Evolutionary conservation across 2,888 invertebrate genomes (phyloP).

Genomic region (Polietes domitor): DNA sequence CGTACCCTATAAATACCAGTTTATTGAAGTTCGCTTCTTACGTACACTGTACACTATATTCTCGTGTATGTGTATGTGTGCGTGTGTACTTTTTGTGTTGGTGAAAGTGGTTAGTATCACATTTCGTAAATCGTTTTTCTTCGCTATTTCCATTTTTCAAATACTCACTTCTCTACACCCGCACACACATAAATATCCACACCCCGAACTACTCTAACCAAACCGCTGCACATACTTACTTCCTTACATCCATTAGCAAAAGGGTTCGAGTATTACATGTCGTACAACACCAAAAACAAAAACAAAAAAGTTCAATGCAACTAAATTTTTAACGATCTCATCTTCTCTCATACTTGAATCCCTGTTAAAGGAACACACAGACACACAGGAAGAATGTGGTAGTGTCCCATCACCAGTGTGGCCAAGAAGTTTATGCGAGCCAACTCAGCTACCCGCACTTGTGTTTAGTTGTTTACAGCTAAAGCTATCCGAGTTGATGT

Average conservation of each 20-base stretch:
- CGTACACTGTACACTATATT: too few species aligned
- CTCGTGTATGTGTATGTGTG: too few species aligned
- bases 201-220: not conserved
- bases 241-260: not conserved
- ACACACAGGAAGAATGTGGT: too few species aligned
- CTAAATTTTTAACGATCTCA: constrained; percentile 1
- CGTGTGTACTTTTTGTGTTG: too few species aligned
- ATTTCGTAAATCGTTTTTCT: constrained; percentile 57
- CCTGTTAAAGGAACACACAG: not conserved
- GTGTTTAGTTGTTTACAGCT: not conserved
- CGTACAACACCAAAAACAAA: not conserved
- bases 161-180: not conserved
- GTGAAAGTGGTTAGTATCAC: constrained; percentile 22
- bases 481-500: constrained; percentile 3
- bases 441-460: not conserved
- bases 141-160: constrained; percentile 51
- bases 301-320: not conserved
- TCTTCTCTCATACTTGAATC: not conserved
- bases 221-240: not conserved
- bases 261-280: constrained; percentile 12
- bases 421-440: not conserved
- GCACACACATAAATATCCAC: not conserved
- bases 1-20: too few species aligned
- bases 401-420: not conserved
- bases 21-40: too few species aligned